Base-by-base conservation (phyloP, 2,888 invertebrate genomes). In the Troides helena region DNA sequence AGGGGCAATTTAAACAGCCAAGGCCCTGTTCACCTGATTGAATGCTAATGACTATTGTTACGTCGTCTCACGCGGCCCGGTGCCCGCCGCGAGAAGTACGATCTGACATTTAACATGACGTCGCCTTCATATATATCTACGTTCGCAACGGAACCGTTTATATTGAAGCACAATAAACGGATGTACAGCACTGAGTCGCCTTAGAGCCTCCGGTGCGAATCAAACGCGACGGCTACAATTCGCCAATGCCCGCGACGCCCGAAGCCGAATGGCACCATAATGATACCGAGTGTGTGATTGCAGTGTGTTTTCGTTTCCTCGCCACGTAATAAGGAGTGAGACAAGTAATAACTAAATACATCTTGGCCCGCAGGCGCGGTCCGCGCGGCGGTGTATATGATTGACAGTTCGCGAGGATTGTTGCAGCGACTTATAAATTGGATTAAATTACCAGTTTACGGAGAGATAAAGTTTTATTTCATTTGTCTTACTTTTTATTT, bases 31-130 rank as follows among this genome's bases (percentile, higher is more conserved):
- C 73, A 75, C 75, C 76, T 82, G 85, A 85, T 86, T 85, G 85
- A 84, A 86, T 85, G 83, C 81, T 84, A 86, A 84, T 85, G 77
- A 80, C 79, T 81, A 81, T 85, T 81, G 82, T 83, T 84, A 82
- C 78, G 53, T 67, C 62, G 59, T 62, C 67, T 67, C 56, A 50
- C 62, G 50, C 21, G 23, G 62, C 66, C 39, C 10, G 39, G 39
- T 10, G 39, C 39, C 58, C 25, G 68, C 59, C 39, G 68, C 64
- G 68, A 43, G 58, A 39, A 25, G 72, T 69, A 69, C 74, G 71
- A 74, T 73, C 73, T 70, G 73, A 75, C 74, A 72, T 71, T 74
- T 70, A 69, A 75, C 75, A 73, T 75, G 74, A 74, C 74, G 69
- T 74, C 74, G 74, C 72, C 72, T 70, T 74, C 72, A 72, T 75